Evolutionary conservation across 2,113 vertebrate genomes (phyloP).

Genomic region (Daboia siamensis): DNA sequence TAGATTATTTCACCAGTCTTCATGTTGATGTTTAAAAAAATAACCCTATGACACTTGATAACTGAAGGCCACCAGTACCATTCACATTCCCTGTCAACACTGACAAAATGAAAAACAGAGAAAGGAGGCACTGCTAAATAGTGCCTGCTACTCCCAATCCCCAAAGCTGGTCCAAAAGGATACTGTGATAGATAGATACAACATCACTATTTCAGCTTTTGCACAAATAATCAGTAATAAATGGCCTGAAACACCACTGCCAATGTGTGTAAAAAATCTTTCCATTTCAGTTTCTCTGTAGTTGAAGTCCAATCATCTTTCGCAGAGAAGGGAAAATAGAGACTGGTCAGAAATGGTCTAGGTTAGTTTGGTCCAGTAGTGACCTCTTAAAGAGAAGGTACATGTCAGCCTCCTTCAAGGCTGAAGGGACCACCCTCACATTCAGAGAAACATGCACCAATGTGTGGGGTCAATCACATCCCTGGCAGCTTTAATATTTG

Average conservation of each 20-base stretch:
- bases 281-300: background rate
- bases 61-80: background rate
- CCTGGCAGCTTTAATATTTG: background rate
- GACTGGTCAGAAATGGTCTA: background rate
- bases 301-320: background rate
- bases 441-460: background rate
- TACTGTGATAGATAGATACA: background rate
- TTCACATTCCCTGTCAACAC: background rate
- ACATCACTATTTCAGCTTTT: background rate
- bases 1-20: background rate
- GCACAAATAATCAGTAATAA: background rate
- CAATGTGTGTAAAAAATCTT: background rate
- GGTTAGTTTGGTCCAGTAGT: background rate
- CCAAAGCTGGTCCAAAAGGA: background rate
- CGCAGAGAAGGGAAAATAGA: background rate
- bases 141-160: background rate
- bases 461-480: background rate
- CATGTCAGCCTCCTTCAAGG: background rate
- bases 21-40: background rate
- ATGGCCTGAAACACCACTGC: background rate
- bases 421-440: background rate
- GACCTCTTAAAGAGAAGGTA: background rate
- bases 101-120: background rate
- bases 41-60: background rate
- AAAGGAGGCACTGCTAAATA: background rate